A percentile compares a stretch with the other conserved stretches of the same genome.
These are phyloP conservation scores for Colius striatus DNA, from an alignment of 2,113 vertebrate species.

Conservation along the genomic window DNA sequence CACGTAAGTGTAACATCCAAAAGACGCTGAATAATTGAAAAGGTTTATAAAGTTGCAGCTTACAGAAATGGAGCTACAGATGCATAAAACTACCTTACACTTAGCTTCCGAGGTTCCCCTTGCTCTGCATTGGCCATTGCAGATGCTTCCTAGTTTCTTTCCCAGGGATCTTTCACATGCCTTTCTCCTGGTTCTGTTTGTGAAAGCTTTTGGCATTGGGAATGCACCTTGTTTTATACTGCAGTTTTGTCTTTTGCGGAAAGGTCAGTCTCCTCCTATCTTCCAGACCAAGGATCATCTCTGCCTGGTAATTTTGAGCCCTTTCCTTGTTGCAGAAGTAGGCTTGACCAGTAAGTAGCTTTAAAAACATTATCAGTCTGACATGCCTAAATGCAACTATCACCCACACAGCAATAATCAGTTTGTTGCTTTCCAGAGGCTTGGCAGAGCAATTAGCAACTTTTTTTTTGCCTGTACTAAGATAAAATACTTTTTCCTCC, in stretches of 20 bases:
- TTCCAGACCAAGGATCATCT: not conserved
- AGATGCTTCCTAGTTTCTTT: not conserved
- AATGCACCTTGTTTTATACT: not conserved
- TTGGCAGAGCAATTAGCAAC: not conserved
- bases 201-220: not conserved
- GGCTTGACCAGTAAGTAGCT: not conserved
- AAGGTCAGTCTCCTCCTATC: not conserved
- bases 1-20: not conserved
- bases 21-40: constrained; percentile 8
- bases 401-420: not conserved
- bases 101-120: constrained; percentile 9
- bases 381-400: not conserved
- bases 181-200: not conserved
- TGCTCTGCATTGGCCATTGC: not conserved
- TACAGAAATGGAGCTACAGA: not conserved
- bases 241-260: not conserved
- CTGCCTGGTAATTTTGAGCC: not conserved
- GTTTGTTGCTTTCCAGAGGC: not conserved
- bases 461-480: not conserved
- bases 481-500: not conserved
- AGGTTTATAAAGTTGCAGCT: not conserved
- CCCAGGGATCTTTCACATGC: not conserved
- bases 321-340: not conserved
- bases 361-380: not conserved
- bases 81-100: not conserved